phyloP scores from a whole-genome alignment of 2,113 vertebrate species.

The Lampris incognitus region DNA sequence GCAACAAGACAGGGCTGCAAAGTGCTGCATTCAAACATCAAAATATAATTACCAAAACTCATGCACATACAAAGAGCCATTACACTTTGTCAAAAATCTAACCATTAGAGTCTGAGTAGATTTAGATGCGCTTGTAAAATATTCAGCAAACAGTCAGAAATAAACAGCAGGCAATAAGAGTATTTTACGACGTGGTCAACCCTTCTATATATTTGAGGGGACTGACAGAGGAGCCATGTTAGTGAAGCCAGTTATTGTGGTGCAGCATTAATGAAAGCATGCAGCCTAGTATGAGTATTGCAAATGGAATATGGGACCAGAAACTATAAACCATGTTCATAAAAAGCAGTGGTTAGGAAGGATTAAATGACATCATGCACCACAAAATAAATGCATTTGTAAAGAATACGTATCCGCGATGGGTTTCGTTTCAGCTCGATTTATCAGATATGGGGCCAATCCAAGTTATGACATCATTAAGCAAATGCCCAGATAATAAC shows the following conservation, averaged over 20 bases:
- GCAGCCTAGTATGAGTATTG: neutral
- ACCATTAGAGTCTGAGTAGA: neutral
- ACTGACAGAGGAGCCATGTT: neutral
- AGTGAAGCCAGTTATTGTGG: constrained; percentile 5
- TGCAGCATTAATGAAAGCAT: constrained; percentile 51
- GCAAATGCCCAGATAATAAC: neutral
- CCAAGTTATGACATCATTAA: neutral
- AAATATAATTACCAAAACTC: neutral
- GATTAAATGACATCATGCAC: constrained; percentile 14
- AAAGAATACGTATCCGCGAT: neutral
- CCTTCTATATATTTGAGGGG: neutral
- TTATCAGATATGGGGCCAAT: neutral
- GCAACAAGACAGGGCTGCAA: neutral
- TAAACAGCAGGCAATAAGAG: neutral
- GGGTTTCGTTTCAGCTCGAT: neutral
- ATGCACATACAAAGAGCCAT: neutral
- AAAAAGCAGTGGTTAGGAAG: constrained; percentile 7
- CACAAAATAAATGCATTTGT: neutral
- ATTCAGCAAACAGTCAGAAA: neutral
- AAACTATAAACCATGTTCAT: neutral
- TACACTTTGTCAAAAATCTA: neutral
- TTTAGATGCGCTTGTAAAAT: no score
- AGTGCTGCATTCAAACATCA: neutral
- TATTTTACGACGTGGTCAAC: neutral
- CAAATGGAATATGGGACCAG: neutral